Evolutionary conservation across 2,888 invertebrate genomes (phyloP).

Genomic region (Macrosiphum euphorbiae): DNA sequence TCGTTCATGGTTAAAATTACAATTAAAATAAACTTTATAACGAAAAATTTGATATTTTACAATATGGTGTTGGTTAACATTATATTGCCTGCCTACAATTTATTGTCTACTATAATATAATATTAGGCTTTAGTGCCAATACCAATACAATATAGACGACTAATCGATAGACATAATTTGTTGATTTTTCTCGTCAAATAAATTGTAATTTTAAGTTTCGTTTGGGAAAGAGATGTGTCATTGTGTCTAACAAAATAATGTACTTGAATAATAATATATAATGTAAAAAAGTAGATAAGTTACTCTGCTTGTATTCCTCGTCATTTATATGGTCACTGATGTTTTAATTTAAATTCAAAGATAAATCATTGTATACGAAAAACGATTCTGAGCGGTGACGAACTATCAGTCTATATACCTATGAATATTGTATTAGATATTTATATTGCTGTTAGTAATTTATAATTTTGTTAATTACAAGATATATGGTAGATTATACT

Average conservation of each 20-base stretch:
- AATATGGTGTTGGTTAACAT: neutral
- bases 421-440: neutral
- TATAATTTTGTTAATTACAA: neutral
- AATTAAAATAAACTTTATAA: neutral
- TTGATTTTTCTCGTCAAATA: neutral
- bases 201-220: neutral
- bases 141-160: neutral
- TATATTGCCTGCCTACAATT: neutral
- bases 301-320: neutral
- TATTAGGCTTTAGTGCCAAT: neutral
- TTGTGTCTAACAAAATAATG: neutral
- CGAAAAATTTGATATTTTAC: neutral
- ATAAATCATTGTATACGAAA: slow-evolving; percentile 3
- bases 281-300: neutral
- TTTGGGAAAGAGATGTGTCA: neutral
- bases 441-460: neutral
- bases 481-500: neutral
- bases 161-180: neutral
- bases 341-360: neutral
- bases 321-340: neutral
- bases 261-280: neutral
- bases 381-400: neutral
- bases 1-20: neutral
- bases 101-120: neutral
- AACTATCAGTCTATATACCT: neutral